Base-by-base conservation (phyloP, 2,797 vertebrate genomes). In the Spheniscus humboldti region DNA sequence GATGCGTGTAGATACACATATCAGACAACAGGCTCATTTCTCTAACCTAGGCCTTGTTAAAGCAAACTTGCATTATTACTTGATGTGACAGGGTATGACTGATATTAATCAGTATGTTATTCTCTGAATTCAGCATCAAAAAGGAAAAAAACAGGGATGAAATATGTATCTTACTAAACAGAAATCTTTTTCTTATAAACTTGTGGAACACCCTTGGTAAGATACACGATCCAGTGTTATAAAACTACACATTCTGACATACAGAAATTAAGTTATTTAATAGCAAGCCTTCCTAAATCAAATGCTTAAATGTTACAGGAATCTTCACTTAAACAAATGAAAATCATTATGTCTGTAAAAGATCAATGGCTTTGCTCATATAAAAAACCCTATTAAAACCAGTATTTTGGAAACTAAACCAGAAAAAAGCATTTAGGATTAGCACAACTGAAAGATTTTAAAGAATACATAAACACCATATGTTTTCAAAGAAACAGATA, bases 401-500 rank as follows among this genome's bases (percentile, higher is more conserved):
- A 93, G 43, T 53, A 59, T 92, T 90, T 86, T 91, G 33, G 69
- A 86, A 93, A 80, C 53, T 52, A 75, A 73, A 85, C 2, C 35
- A 86, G 60, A 92, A 96, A 96, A 96, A 97, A 96, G 3, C 64
- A 86, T 73, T 96, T 93, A 92, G 76, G 43, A 95, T 96, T 92
- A 96, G 64, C 84, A 76, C 74, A 96, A 92, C 79, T 52, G 67
- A 96, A 93, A 23, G 57, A 90, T 91, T 88, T 88, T 28, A 55
- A 97, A 86, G 76, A 95, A 93, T 87, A 91, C n/a, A 93, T 86
- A 96, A 96, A 91, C 53, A 84, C 80, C 86, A 79, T 47, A 95
- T 93, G 93, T 96, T 96, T 96, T 91, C 97, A 95, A 97, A 95
- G 83, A 90, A 82, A 75, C 53, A 76, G 56, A 60, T 96, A 83